Evolutionary conservation across 2,888 invertebrate species (phyloP).

Genomic region (Fragum fragum): DNA sequence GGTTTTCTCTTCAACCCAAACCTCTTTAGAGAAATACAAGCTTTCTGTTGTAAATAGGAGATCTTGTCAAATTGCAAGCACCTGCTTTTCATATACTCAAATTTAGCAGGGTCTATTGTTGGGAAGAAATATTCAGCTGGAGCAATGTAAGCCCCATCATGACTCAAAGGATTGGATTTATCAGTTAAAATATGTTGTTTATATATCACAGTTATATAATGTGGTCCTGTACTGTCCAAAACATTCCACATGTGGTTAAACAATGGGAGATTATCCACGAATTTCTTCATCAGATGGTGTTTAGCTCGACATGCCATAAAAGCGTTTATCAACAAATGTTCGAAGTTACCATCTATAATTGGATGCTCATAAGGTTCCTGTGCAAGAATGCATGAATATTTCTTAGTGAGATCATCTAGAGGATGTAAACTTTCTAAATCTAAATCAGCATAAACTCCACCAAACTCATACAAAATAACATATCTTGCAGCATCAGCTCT

Average conservation of each 20-base stretch:
- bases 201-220: constrained; percentile 75
- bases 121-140: constrained; percentile 73
- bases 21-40: constrained; percentile 62
- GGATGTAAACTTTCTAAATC: constrained; percentile 82
- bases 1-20: constrained; percentile 57
- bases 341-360: constrained; percentile 78
- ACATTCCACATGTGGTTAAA: constrained; percentile 80
- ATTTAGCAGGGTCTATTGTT: constrained; percentile 68
- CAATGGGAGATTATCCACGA: constrained; percentile 76
- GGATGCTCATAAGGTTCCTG: constrained; percentile 83
- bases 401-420: constrained; percentile 71
- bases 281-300: constrained; percentile 80
- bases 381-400: constrained; percentile 74
- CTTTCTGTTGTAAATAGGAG: constrained; percentile 54
- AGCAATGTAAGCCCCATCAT: constrained; percentile 65
- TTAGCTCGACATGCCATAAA: constrained; percentile 77
- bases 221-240: constrained; percentile 83
- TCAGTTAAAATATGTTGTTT: constrained; percentile 66
- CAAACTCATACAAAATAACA: constrained; percentile 83
- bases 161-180: constrained; percentile 37
- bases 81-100: constrained; percentile 58
- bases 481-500: constrained; percentile 84
- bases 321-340: constrained; percentile 81
- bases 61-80: constrained; percentile 55
- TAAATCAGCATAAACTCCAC: constrained; percentile 85